Base-by-base conservation (phyloP, 1,140 invertebrate species). In the Orchesella cincta region DNA sequence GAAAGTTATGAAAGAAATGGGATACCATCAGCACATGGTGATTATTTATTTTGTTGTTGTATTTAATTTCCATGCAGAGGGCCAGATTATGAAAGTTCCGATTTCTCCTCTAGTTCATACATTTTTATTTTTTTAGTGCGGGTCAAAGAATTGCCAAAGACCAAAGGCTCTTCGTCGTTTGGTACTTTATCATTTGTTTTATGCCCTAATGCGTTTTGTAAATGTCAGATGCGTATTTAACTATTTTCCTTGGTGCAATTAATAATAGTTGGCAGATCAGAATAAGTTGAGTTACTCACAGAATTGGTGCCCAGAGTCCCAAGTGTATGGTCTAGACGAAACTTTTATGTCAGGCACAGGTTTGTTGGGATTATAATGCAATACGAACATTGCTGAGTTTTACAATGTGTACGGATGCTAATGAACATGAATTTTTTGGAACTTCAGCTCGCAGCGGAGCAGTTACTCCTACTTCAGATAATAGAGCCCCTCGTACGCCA, bases 241-340 rank as follows among this genome's bases (percentile, higher is more conserved):
- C 1, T 33, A 31, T 67, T 5, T 62, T 67, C 2, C 62, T 67
- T 29, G 54, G 8, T 46, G 5, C 18, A 12, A 57, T 23, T n/a
- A 57, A 57, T 12, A n/a, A 67, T n/a, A 67, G 62, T 23, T 67
- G 29, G 26, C 62, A 5, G 8, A 67, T 12, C 3, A 33, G 29
- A 8, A 67, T 14, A 29, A 23, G 26, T 23, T 67, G 3, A 29
- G 28, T n/a, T 31, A 67, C 23, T 12, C 28, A 31, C 8, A 67
- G 12, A 18, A 26, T 1, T 67, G 62, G 62, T 67, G 62, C n/a
- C 62, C 62, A 29, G 62, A 67, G 8, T 67, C 62, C 14, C 62
- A 67, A 67, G 62, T 67, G 5, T 31, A 31, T 67, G 26, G 62
- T 5, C 62, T 67, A 2, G 62, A 67, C 33, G n/a, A n/a, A n/a